Conservation (phyloP, 1,140 invertebrate species). For the Achatina immaculata region DNA sequence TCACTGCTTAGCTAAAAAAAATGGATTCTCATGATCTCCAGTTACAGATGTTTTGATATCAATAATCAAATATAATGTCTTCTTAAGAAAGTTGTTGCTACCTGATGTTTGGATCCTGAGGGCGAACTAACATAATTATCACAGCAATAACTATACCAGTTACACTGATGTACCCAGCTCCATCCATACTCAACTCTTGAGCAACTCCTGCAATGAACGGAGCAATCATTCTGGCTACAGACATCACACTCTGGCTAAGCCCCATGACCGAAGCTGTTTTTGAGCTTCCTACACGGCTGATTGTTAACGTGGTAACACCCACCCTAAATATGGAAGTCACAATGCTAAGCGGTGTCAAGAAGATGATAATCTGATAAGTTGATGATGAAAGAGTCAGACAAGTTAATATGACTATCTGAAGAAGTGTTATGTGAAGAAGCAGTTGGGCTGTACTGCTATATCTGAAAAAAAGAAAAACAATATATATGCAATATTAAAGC, state of each 20-base stretch:
- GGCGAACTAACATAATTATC: slow-evolving; percentile 47
- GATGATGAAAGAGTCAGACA: slow-evolving; percentile 46
- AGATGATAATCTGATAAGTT: slow-evolving; percentile 52
- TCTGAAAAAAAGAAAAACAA: slow-evolving; percentile 7
- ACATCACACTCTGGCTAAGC: slow-evolving; percentile 66
- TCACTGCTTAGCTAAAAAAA: no score
- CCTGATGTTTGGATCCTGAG: slow-evolving; percentile 28
- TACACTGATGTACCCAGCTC: slow-evolving; percentile 52
- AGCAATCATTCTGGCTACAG: slow-evolving; percentile 66
- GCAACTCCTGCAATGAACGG: slow-evolving; percentile 68
- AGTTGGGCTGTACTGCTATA: slow-evolving; percentile 63
- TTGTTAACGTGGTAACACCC: slow-evolving; percentile 59
- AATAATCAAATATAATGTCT: no score
- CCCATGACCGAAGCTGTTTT: slow-evolving; percentile 66
- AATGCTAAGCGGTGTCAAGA: slow-evolving; percentile 62
- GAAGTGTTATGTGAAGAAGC: slow-evolving; percentile 58
- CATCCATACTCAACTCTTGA: slow-evolving; percentile 58
- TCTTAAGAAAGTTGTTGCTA: not conserved
- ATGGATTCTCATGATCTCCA: no score
- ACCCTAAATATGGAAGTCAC: slow-evolving; percentile 65
- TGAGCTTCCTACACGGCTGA: slow-evolving; percentile 52
- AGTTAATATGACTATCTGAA: slow-evolving; percentile 52
- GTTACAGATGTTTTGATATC: no score
- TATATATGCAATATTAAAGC: no score
- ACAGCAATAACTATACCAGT: slow-evolving; percentile 46